These are phyloP conservation scores for Actenoides hombroni DNA, from an alignment of 2,113 vertebrate genomes.

Conservation along the genomic window DNA sequence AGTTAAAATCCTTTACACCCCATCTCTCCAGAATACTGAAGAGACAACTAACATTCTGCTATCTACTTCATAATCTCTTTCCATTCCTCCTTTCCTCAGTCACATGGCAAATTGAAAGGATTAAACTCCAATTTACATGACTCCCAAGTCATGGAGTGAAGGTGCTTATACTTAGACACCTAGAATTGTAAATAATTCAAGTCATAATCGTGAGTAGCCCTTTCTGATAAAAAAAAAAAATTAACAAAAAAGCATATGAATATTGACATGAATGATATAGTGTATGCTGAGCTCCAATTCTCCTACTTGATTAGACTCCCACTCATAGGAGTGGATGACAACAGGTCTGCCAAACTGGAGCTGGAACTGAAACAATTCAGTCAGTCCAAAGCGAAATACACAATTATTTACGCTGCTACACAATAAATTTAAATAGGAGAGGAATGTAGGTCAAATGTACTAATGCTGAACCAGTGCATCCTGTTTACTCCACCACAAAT, in stretches of 20 bases:
- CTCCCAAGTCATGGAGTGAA: neutral
- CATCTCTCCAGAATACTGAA: neutral
- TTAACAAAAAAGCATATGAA: neutral
- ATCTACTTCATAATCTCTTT: neutral
- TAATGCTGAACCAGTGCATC: constrained; percentile 11
- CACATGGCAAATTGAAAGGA: neutral
- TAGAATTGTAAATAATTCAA: neutral
- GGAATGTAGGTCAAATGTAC: neutral
- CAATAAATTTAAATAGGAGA: neutral
- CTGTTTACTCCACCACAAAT: constrained; percentile 20
- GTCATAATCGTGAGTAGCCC: neutral
- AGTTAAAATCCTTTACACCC: neutral
- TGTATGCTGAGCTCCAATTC: neutral
- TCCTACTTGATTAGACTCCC: neutral
- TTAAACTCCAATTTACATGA: neutral
- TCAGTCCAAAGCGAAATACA: neutral
- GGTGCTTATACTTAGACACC: neutral
- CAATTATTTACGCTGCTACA: neutral
- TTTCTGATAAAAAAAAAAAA: neutral
- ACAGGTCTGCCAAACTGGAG: neutral
- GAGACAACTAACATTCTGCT: neutral
- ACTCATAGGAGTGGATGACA: neutral
- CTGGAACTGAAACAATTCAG: neutral
- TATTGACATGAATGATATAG: neutral
- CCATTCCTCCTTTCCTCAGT: neutral